A percentile compares a stretch with the other conserved stretches of the same genome.
Evolutionary conservation across 2,888 invertebrate genomes (phyloP).

Genomic region (Caenorhabditis drosophilae): DNA sequence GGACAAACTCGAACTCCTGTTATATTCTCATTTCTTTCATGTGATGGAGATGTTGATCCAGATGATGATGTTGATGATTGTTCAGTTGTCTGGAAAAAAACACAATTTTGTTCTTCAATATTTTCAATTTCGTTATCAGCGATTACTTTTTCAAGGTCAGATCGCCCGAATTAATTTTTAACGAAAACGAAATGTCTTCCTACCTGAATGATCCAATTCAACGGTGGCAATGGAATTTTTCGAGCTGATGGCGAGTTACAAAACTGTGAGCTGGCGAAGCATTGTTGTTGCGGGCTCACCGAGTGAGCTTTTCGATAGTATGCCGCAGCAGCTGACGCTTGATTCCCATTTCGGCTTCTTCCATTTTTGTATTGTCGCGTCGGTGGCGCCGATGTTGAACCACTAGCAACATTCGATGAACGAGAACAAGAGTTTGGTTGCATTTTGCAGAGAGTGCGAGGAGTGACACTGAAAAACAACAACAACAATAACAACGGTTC

Average conservation of each 20-base stretch:
- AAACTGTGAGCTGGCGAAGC: slow-evolving; percentile 22
- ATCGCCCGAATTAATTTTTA: neutral
- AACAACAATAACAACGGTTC: too few relatives aligned
- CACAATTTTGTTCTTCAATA: neutral
- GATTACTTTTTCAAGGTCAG: too few relatives aligned
- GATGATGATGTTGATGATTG: slow-evolving; percentile 12
- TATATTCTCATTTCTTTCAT: neutral
- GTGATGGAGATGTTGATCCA: slow-evolving; percentile 4
- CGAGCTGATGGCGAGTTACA: slow-evolving; percentile 29
- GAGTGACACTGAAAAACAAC: neutral
- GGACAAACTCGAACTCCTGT: slow-evolving; percentile 42
- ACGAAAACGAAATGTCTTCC: slow-evolving; percentile 1
- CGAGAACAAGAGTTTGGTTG: neutral
- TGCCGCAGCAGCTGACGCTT: neutral
- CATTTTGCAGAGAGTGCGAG: neutral
- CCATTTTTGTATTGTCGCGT: neutral
- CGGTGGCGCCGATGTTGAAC: neutral
- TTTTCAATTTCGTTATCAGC: neutral
- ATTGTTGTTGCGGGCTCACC: slow-evolving; percentile 18
- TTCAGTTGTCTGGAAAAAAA: slow-evolving; percentile 11
- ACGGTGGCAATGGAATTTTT: slow-evolving; percentile 33
- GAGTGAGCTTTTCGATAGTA: slow-evolving; percentile 27
- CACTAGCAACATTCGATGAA: slow-evolving; percentile 1
- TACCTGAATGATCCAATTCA: slow-evolving; percentile 28
- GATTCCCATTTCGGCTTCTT: slow-evolving; percentile 13